Evolutionary conservation across 2,888 invertebrate species (phyloP).

Genomic region (Ischnura elegans): DNA sequence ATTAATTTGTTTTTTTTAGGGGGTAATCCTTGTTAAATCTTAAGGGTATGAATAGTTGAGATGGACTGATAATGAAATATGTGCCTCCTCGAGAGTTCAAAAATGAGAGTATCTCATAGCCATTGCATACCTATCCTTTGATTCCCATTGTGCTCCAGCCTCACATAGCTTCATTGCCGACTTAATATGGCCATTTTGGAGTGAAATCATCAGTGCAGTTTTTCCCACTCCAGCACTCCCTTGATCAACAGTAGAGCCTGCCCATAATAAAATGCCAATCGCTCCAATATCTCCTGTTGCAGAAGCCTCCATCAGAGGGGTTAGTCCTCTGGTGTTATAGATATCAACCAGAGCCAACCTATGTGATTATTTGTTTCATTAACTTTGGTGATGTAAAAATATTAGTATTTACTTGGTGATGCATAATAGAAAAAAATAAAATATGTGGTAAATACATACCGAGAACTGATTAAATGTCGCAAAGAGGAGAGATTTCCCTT

Average conservation of each 20-base stretch:
- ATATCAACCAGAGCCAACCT: slow-evolving; percentile 70
- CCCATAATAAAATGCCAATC: slow-evolving; percentile 71
- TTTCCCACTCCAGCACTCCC: slow-evolving; percentile 70
- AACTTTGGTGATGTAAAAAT: neutral
- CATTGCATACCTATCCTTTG: slow-evolving; percentile 71
- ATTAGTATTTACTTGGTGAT: neutral
- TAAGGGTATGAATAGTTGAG: too few species aligned
- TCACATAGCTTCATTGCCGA: slow-evolving; percentile 71
- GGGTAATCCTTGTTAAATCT: too few species aligned
- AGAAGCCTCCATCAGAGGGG: slow-evolving; percentile 73
- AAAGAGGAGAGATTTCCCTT: slow-evolving; percentile 68
- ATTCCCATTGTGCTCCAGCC: slow-evolving; percentile 72
- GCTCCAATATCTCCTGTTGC: slow-evolving; percentile 71
- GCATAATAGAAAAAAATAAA: slow-evolving; percentile 9
- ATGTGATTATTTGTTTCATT: neutral
- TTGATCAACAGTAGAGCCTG: slow-evolving; percentile 72
- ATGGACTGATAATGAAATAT: too few species aligned
- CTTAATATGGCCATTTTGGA: slow-evolving; percentile 71
- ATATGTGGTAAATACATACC: slow-evolving; percentile 47
- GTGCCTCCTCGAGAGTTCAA: too few species aligned
- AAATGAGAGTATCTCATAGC: too few species aligned
- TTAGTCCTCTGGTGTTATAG: slow-evolving; percentile 72
- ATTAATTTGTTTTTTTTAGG: too few species aligned
- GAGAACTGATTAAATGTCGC: slow-evolving; percentile 67
- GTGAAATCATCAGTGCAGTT: slow-evolving; percentile 73